These are phyloP conservation scores for Lasius fuliginosus DNA, from an alignment of 2,888 invertebrate genomes.

Conservation along the genomic window DNA sequence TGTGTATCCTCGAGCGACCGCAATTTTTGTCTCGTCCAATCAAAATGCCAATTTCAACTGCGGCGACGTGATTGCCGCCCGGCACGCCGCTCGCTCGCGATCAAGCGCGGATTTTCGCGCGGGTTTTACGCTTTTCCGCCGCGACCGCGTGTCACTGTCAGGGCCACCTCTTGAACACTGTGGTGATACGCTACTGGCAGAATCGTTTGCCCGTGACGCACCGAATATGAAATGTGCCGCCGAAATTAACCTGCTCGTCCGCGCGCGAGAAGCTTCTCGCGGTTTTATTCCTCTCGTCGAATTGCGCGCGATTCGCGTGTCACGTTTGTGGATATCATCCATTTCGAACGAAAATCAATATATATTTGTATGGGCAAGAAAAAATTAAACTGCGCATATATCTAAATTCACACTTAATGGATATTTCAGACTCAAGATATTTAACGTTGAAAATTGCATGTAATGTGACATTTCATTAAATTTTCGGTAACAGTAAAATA, in stretches of 20 bases:
- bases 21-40: slow-evolving; percentile 76
- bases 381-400: slow-evolving; percentile 23
- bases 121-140: slow-evolving; percentile 63
- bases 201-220: slow-evolving; percentile 69
- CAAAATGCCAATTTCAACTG: slow-evolving; percentile 75
- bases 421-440: slow-evolving; percentile 3
- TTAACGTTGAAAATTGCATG: background rate
- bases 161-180: slow-evolving; percentile 61
- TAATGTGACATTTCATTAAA: background rate
- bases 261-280: slow-evolving; percentile 43
- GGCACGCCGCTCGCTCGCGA: slow-evolving; percentile 25
- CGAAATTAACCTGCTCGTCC: slow-evolving; percentile 61
- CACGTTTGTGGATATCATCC: slow-evolving; percentile 27
- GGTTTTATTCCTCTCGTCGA: slow-evolving; percentile 49
- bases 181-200: slow-evolving; percentile 68
- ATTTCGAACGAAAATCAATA: slow-evolving; percentile 20
- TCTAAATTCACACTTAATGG: background rate
- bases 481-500: background rate
- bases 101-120: slow-evolving; percentile 67
- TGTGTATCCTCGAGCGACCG: slow-evolving; percentile 57
- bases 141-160: slow-evolving; percentile 75
- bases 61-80: slow-evolving; percentile 69
- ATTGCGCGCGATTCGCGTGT: slow-evolving; percentile 32
- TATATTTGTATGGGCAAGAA: background rate
- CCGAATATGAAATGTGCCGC: slow-evolving; percentile 71